Evolutionary conservation across 1,140 invertebrate genomes (phyloP).

Genomic region (Dryas iulia): DNA sequence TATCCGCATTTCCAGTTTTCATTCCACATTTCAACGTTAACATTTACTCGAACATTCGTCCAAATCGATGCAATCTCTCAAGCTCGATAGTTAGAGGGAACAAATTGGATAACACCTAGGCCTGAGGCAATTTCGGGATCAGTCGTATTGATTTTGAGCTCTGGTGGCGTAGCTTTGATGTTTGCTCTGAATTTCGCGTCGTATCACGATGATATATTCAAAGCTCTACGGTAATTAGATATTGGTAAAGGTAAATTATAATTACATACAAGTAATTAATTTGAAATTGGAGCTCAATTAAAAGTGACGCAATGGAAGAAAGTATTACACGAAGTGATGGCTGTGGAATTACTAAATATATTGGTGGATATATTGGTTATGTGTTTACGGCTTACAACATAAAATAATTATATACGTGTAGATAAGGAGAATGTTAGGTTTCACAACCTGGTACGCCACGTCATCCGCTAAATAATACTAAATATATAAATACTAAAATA

Average conservation of each 20-base stretch:
- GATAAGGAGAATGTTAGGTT: no score
- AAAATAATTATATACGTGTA: no score
- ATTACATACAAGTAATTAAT: neutral
- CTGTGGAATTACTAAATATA: no score
- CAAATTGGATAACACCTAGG: conserved; percentile 25
- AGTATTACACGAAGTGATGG: no score
- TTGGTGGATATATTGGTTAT: no score
- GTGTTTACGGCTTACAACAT: no score
- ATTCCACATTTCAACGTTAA: neutral
- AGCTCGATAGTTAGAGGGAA: neutral
- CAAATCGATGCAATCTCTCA: neutral
- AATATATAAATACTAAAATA: no score
- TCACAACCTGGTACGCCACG: no score
- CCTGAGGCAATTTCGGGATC: conserved; percentile 6
- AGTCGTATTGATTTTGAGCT: conserved; percentile 9
- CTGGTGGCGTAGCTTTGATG: neutral
- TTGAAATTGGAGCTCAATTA: no score
- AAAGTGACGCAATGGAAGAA: no score
- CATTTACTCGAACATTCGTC: neutral
- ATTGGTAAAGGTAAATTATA: neutral
- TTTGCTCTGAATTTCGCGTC: neutral
- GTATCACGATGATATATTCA: neutral
- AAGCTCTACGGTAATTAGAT: neutral
- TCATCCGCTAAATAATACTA: no score
- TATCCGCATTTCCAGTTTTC: neutral